Conservation (phyloP, 2,888 invertebrate genomes). For the Stictocephala bisonia region DNA sequence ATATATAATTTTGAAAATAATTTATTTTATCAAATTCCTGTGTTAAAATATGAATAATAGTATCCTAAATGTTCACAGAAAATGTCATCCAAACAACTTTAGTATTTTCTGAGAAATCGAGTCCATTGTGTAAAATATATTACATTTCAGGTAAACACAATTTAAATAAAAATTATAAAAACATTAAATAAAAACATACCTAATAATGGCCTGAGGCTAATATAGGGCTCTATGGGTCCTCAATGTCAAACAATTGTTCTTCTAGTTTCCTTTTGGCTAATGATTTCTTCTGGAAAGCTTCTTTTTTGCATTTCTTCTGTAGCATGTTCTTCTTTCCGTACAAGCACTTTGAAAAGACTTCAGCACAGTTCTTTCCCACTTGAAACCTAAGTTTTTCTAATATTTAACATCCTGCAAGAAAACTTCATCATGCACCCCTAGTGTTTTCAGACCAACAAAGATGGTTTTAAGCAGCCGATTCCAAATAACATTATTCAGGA, state of each 20-base stretch:
- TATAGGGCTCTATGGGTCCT: constrained; percentile 5
- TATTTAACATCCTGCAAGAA: constrained; percentile 9
- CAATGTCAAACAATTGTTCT: neutral
- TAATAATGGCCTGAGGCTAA: constrained; percentile 10
- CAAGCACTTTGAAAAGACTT: neutral
- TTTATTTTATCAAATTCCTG: neutral
- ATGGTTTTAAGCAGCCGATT: neutral
- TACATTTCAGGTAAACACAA: neutral
- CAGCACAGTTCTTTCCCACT: constrained; percentile 6
- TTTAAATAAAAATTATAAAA: neutral
- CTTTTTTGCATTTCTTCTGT: constrained; percentile 15
- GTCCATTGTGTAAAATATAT: constrained; percentile 9
- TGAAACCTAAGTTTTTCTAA: constrained; percentile 2
- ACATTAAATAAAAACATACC: constrained; percentile 3
- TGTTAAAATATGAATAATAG: neutral
- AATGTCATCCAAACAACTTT: neutral
- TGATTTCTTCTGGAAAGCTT: constrained; percentile 1
- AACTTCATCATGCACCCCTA: constrained; percentile 10
- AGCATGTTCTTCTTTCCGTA: constrained; percentile 3
- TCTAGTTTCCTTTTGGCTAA: neutral
- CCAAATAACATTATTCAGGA: constrained; percentile 21
- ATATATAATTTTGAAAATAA: neutral
- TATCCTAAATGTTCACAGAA: neutral
- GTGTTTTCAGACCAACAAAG: neutral
- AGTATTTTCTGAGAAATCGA: neutral